These are phyloP conservation scores for Laticauda laticaudata DNA, from an alignment of 2,113 vertebrate genomes.

Conservation along the genomic window DNA sequence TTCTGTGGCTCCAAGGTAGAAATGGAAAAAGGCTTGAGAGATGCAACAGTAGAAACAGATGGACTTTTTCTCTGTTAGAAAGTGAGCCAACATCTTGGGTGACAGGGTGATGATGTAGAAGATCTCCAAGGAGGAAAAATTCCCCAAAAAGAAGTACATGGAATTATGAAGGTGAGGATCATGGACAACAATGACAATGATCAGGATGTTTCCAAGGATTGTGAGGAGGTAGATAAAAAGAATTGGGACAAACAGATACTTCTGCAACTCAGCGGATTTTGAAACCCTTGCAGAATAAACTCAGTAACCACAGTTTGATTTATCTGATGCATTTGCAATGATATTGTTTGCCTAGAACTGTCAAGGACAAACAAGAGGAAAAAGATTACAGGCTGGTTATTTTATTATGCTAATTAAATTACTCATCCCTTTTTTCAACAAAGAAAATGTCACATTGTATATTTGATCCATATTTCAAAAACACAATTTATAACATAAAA, in stretches of 20 bases:
- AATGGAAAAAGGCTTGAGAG: background rate
- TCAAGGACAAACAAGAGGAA: background rate
- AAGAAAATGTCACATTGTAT: background rate
- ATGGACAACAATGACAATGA: background rate
- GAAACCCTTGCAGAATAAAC: conserved; percentile 17
- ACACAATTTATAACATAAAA: background rate
- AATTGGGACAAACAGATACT: background rate
- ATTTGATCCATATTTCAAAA: background rate
- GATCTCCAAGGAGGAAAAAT: conserved; percentile 14
- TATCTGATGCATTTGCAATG: background rate
- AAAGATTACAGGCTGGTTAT: background rate
- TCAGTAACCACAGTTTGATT: background rate
- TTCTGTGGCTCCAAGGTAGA: conserved; percentile 9
- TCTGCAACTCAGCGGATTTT: background rate
- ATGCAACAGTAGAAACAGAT: conserved; percentile 22
- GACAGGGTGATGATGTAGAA: conserved; percentile 4
- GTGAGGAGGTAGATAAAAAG: conserved; percentile 16
- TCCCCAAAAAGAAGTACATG: conserved; percentile 20
- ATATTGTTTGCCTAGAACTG: background rate
- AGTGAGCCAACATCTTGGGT: conserved; percentile 13
- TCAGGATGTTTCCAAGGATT: background rate
- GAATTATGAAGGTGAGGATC: background rate
- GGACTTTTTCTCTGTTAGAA: background rate
- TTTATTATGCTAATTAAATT: background rate
- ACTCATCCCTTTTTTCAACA: background rate